Evolutionary conservation across 2,888 invertebrate species (phyloP).

Genomic region (Meliscaeva auricollis): DNA sequence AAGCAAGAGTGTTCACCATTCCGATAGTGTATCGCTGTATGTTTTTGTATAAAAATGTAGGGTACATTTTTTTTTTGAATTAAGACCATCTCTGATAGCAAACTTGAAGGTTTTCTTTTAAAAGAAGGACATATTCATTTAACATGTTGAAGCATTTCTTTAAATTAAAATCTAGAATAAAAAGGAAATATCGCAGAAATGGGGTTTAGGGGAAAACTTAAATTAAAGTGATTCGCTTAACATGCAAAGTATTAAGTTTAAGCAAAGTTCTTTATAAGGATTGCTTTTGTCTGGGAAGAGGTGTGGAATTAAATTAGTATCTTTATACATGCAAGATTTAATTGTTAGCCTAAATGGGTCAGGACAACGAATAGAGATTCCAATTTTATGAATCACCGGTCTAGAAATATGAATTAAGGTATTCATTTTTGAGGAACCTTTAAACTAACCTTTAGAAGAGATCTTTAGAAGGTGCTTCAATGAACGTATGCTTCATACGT

Average conservation of each 20-base stretch:
- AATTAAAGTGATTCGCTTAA: not conserved
- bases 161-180: constrained; percentile 1
- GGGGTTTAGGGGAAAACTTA: not conserved
- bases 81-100: constrained; percentile 27
- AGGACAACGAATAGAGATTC: not conserved
- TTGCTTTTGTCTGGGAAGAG: not conserved
- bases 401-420: not conserved
- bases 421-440: no score
- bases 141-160: constrained; percentile 6
- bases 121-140: not conserved
- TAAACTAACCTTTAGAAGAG: no score
- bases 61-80: not conserved
- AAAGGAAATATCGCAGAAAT: not conserved
- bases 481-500: no score
- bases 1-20: not conserved
- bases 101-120: not conserved
- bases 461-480: no score
- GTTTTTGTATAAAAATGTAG: no score
- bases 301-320: not conserved
- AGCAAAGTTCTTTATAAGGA: not conserved
- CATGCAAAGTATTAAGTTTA: constrained; percentile 15
- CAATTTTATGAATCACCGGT: not conserved
- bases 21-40: not conserved
- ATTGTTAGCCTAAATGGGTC: constrained; percentile 1
- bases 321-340: constrained; percentile 1